A percentile compares a stretch with the other conserved stretches of the same genome.
Evolutionary conservation across 1,140 invertebrate genomes (phyloP).

Genomic region (Glossosoma conforme): DNA sequence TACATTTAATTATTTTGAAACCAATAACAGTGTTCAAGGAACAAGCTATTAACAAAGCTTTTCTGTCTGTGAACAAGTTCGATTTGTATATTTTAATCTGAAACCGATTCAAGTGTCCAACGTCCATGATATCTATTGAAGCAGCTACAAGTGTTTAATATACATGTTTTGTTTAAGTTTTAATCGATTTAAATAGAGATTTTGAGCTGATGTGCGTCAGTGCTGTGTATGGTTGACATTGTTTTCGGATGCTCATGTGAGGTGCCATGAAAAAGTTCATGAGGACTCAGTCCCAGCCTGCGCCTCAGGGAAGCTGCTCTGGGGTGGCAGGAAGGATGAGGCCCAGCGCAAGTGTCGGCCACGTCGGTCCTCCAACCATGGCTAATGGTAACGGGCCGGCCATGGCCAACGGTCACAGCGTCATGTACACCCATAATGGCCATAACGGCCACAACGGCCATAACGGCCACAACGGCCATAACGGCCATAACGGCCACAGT

Average conservation of each 20-base stretch:
- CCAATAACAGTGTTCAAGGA: too few species aligned
- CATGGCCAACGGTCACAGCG: conserved; percentile 6
- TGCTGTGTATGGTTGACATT: neutral
- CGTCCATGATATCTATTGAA: too few species aligned
- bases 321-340: conserved; percentile 13
- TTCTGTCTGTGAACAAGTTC: too few species aligned
- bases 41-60: too few species aligned
- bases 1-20: too few species aligned
- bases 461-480: conserved; percentile 9
- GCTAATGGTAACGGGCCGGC: conserved; percentile 11
- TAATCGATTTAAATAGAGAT: neutral
- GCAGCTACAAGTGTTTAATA: neutral
- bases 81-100: too few species aligned
- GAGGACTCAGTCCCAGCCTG: conserved; percentile 25
- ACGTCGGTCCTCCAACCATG: conserved; percentile 6
- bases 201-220: neutral
- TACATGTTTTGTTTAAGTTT: neutral
- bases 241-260: too few species aligned
- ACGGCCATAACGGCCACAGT: conserved; percentile 4
- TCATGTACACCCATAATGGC: conserved; percentile 6
- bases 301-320: conserved; percentile 7
- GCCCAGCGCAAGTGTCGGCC: conserved; percentile 16
- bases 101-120: too few species aligned
- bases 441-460: conserved; percentile 14
- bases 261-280: conserved; percentile 26